These are phyloP conservation scores for Sebastiscus albofasciatus DNA, from an alignment of 2,797 vertebrate species.

Conservation along the genomic window DNA sequence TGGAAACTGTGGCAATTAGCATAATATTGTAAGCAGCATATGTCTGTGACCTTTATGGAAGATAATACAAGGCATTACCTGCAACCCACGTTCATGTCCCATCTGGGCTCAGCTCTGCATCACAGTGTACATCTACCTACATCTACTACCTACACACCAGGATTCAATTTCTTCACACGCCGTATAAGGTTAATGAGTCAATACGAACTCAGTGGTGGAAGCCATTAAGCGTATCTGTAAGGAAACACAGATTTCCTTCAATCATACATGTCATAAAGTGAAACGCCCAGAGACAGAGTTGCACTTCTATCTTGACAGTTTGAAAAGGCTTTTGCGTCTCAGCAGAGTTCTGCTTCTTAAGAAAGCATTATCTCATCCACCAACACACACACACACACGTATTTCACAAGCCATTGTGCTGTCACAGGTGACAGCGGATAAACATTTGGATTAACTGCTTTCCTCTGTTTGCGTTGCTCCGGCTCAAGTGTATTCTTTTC, in stretches of 20 bases:
- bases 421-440: conserved; percentile 66
- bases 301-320: conserved; percentile 40
- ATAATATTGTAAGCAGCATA: conserved; percentile 7
- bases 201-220: conserved; percentile 3
- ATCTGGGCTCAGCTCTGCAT: conserved; percentile 10
- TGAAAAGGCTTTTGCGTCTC: conserved; percentile 58
- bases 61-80: conserved; percentile 38
- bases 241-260: conserved; percentile 10
- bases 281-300: conserved; percentile 17
- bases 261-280: conserved; percentile 19
- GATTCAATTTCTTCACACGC: conserved; percentile 31
- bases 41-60: conserved; percentile 58
- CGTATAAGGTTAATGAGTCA: conserved; percentile 35
- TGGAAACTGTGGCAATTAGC: conserved; percentile 33
- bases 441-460: conserved; percentile 61
- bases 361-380: conserved; percentile 35
- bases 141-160: neutral
- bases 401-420: conserved; percentile 36
- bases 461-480: conserved; percentile 19
- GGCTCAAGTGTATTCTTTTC: conserved; percentile 1
- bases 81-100: conserved; percentile 21
- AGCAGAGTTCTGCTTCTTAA: conserved; percentile 37
- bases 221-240: neutral
- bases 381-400: neutral
- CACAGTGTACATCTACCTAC: neutral